Conservation (phyloP, 2,113 vertebrate species). For the Dipodomys stephensi region DNA sequence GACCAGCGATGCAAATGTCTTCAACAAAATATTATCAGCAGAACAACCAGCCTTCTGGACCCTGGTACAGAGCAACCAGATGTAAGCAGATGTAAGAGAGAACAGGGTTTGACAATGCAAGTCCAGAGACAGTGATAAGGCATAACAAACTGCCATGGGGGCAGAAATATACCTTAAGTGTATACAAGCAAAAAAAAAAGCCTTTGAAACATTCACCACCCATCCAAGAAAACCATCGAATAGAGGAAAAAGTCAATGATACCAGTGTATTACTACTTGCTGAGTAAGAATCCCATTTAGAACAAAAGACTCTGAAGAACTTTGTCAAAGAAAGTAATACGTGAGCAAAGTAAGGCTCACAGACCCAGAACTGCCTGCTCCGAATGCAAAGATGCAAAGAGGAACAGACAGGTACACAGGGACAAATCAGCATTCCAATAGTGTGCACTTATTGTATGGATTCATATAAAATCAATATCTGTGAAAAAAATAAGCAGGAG, state of each 20-base stretch:
- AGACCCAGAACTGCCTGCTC: background rate
- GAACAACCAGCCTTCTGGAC: background rate
- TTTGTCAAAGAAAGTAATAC: background rate
- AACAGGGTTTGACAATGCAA: background rate
- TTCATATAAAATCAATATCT: background rate
- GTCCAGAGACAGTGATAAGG: background rate
- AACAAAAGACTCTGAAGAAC: background rate
- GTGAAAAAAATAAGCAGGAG: background rate
- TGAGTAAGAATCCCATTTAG: background rate
- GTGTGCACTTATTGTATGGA: background rate
- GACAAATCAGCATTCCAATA: background rate
- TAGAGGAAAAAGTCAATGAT: background rate
- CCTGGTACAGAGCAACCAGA: background rate
- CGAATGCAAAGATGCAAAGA: background rate
- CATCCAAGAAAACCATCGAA: background rate
- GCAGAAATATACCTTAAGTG: too few relatives aligned
- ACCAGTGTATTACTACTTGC: background rate
- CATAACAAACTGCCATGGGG: background rate
- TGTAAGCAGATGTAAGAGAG: background rate
- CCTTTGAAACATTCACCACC: background rate
- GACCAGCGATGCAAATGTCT: background rate
- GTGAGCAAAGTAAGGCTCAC: background rate
- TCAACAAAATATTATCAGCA: background rate
- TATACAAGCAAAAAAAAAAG: background rate
- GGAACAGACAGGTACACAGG: background rate